phyloP scores from a whole-genome alignment of 2,113 vertebrate species.

The Todiramphus saurophagus region DNA sequence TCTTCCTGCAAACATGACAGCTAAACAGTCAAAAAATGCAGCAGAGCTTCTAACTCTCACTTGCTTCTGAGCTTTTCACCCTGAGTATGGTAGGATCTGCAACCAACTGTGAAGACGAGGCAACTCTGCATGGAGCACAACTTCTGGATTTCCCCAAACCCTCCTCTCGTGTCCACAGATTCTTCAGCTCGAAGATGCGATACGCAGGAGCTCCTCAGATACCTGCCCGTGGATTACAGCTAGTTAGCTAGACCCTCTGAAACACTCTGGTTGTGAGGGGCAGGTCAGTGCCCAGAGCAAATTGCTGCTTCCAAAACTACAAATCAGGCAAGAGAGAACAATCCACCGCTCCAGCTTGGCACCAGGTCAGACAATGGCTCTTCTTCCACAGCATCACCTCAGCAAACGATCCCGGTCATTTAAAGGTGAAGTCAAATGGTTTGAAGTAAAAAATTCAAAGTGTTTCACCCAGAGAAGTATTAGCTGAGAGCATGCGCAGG shows the following conservation, averaged over 20 bases:
- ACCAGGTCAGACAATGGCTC: neutral
- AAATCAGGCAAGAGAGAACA: neutral
- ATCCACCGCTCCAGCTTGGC: neutral
- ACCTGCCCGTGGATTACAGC: neutral
- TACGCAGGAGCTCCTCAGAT: accelerated
- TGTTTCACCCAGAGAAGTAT: neutral
- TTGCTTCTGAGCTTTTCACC: neutral
- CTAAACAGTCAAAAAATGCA: neutral
- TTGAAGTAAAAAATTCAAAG: neutral
- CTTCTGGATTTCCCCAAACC: neutral
- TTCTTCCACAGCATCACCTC: neutral
- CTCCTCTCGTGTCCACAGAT: neutral
- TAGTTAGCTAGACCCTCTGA: neutral
- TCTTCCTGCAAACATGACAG: neutral
- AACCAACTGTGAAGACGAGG: neutral
- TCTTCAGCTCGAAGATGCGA: neutral
- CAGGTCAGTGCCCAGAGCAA: neutral
- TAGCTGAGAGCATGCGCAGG: neutral
- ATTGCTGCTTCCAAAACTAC: neutral
- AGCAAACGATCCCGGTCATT: neutral
- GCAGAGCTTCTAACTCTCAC: neutral
- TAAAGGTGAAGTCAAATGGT: neutral
- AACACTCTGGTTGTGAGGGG: neutral
- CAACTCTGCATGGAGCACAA: neutral
- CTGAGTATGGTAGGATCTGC: neutral